Base-by-base conservation (phyloP, 2,113 vertebrate genomes). In the Elgaria multicarinata region DNA sequence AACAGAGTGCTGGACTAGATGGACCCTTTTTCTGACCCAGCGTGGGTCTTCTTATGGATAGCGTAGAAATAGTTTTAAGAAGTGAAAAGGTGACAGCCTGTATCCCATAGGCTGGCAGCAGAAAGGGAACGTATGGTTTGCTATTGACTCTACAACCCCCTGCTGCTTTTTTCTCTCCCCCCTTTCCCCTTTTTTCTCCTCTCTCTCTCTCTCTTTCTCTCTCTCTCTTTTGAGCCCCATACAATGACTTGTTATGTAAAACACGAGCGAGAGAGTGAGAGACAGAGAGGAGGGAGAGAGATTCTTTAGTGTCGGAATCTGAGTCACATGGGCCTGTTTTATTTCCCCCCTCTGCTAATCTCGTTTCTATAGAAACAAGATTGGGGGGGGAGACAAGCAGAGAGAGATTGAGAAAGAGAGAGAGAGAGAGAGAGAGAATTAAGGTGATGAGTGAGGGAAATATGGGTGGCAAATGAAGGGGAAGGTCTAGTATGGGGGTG, bases 311-410 rank as follows among this genome's bases (percentile, higher is more conserved):
- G 95, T 96, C 20, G 95, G 96, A 95, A 96, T 96, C 93, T 96
- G 94, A 96, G 95, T 96, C 96, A 96, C 96, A 95, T 96, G 96
- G 95, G 92, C 90, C 91, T 93, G 94, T 93, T 95, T 96, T 94
- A 95, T 96, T 95, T 91, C 95, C 93, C 81, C 95, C 95, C 93
- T 95, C 93, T 90, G 94, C 96, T 96, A 96, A 96, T 96, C 96
- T 96, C 77, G 96, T 96, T 96, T 96, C 96, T 95, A 96, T 96
- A 96, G 96, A 95, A 96, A 96, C 96, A 95, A 94, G 96, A 96
- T 95, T 96, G 94, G 85, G 90, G 94, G 90, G 9, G 39, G 83
- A 87, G 90, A 91, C 88, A 83, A 85, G 91, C 93, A 85, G 81
- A 77, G 93, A 64, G 58, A 39, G 72, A 6, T 9, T 10, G 86